phyloP scores from a whole-genome alignment of 2,797 vertebrate genomes.

The Periophthalmus magnuspinnatus region DNA sequence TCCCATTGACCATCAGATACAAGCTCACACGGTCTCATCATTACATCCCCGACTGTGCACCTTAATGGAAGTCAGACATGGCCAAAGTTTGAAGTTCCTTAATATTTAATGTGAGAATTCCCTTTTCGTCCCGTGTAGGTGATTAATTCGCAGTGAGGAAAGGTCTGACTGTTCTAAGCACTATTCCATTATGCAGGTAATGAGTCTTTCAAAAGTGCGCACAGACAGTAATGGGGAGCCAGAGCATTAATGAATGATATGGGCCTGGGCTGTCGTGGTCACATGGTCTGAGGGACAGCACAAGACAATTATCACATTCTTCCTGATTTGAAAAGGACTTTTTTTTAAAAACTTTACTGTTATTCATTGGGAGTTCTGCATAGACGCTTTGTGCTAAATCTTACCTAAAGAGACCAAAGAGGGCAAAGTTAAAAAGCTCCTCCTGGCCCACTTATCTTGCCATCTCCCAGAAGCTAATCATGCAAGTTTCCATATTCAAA shows the following conservation, averaged over 20 bases:
- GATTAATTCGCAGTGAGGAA: slow-evolving; percentile 82
- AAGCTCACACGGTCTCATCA: slow-evolving; percentile 40
- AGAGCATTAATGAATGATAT: slow-evolving; percentile 83
- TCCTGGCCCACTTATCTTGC: slow-evolving; percentile 44
- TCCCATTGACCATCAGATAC: slow-evolving; percentile 18
- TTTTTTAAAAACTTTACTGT: slow-evolving; percentile 54
- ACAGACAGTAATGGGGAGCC: slow-evolving; percentile 82
- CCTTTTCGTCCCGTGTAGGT: slow-evolving; percentile 79
- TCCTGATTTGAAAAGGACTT: slow-evolving; percentile 45
- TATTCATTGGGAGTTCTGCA: slow-evolving; percentile 52
- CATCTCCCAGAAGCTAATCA: slow-evolving; percentile 41
- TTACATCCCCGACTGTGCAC: slow-evolving; percentile 56
- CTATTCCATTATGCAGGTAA: slow-evolving; percentile 86
- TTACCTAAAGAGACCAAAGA: slow-evolving; percentile 33
- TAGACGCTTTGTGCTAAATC: slow-evolving; percentile 65
- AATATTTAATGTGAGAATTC: slow-evolving; percentile 84
- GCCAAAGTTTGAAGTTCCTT: slow-evolving; percentile 60
- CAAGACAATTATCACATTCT: slow-evolving; percentile 63
- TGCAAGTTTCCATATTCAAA: slow-evolving; percentile 32
- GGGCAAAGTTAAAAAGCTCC: slow-evolving; percentile 22
- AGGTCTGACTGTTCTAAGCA: slow-evolving; percentile 80
- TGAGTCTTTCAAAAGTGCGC: slow-evolving; percentile 84
- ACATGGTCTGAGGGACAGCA: slow-evolving; percentile 62
- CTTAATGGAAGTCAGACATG: slow-evolving; percentile 73
- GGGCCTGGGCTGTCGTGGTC: slow-evolving; percentile 71